Evolutionary conservation across 1,140 invertebrate genomes (phyloP).

Genomic region (Drosophila tsacasi): DNA sequence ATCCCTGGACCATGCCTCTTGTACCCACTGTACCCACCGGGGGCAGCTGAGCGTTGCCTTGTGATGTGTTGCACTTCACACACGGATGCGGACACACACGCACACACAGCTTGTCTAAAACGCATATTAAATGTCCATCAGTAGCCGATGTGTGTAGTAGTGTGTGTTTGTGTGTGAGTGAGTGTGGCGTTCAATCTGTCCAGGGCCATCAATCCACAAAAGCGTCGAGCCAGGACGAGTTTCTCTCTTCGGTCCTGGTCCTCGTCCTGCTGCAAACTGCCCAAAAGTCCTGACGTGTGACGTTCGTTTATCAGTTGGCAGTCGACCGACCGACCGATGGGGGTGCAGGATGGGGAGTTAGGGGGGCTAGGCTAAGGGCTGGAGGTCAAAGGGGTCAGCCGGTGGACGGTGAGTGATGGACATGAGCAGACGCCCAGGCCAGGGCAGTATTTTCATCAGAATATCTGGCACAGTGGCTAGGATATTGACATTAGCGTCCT

Average conservation of each 20-base stretch:
- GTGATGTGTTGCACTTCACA: conserved; percentile 50
- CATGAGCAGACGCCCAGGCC: conserved; percentile 2
- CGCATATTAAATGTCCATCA: conserved; percentile 81
- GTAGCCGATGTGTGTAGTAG: conserved; percentile 11
- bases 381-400: conserved; percentile 12
- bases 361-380: background rate
- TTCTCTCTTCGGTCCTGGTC: conserved; percentile 17
- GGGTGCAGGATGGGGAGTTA: background rate
- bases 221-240: conserved; percentile 62
- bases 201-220: conserved; percentile 76
- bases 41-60: conserved; percentile 42
- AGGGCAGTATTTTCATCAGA: conserved; percentile 9
- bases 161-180: background rate
- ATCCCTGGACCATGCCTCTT: background rate
- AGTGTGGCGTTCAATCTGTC: conserved; percentile 72
- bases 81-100: conserved; percentile 29
- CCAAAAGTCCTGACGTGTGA: conserved; percentile 71
- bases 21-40: conserved; percentile 12
- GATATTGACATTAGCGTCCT: background rate
- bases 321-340: conserved; percentile 17
- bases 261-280: conserved; percentile 39
- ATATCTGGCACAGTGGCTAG: conserved; percentile 20
- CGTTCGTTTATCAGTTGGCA: conserved; percentile 79
- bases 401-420: conserved; percentile 54
- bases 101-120: conserved; percentile 63